phyloP scores from a whole-genome alignment of 2,888 invertebrate genomes.

The Lycophotia porphyrea region DNA sequence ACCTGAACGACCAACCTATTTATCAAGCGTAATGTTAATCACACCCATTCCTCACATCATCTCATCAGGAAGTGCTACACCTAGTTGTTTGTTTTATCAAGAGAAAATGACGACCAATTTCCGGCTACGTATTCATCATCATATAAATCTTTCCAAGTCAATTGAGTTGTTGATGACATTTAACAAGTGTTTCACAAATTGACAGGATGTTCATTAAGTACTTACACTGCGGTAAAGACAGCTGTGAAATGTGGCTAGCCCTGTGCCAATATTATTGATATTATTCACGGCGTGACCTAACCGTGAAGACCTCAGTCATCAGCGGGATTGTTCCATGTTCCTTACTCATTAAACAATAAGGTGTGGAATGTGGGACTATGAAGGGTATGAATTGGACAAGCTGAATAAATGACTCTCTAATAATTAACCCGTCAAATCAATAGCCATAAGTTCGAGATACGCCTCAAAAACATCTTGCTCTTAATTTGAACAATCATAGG shows the following conservation, averaged over 20 bases:
- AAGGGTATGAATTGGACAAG: slow-evolving; percentile 44
- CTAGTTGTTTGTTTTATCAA: slow-evolving; percentile 14
- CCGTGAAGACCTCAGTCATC: slow-evolving; percentile 48
- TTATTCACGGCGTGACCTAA: slow-evolving; percentile 57
- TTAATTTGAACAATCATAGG: not conserved
- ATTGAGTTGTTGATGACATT: slow-evolving; percentile 58
- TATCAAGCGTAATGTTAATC: slow-evolving; percentile 8
- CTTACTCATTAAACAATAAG: slow-evolving; percentile 52
- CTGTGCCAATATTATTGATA: slow-evolving; percentile 45
- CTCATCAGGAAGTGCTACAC: slow-evolving; percentile 17
- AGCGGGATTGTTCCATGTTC: slow-evolving; percentile 53
- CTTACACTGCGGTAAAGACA: slow-evolving; percentile 36
- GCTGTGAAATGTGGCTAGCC: slow-evolving; percentile 55
- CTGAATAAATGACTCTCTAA: not conserved
- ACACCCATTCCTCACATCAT: not conserved
- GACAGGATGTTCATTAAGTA: slow-evolving; percentile 51
- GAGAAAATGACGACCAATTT: slow-evolving; percentile 22
- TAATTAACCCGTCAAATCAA: not conserved
- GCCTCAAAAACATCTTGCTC: too few relatives aligned
- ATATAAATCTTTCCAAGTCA: slow-evolving; percentile 48
- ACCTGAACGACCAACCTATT: not conserved
- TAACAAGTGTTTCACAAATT: slow-evolving; percentile 51
- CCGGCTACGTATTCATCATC: slow-evolving; percentile 1
- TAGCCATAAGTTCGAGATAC: not conserved
- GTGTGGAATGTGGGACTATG: slow-evolving; percentile 42